These are phyloP conservation scores for Xiphorhynchus elegans DNA, from an alignment of 2,113 vertebrate species.

Conservation along the genomic window DNA sequence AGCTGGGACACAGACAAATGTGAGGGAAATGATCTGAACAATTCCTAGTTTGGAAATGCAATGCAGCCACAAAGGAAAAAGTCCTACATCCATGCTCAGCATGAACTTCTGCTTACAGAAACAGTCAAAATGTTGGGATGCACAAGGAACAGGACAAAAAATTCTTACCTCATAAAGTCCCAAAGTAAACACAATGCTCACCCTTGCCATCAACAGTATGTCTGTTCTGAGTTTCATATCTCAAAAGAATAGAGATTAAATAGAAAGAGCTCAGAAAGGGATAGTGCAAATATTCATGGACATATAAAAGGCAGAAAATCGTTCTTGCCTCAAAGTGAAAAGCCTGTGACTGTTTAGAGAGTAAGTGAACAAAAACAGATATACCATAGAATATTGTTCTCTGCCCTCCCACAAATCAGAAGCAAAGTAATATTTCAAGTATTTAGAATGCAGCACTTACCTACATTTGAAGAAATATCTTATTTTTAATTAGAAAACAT, in stretches of 20 bases:
- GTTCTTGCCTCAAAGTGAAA: not conserved
- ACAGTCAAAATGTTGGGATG: not conserved
- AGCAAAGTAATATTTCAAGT: not conserved
- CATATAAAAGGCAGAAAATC: not conserved
- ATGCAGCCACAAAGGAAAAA: not conserved
- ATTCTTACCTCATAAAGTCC: not conserved
- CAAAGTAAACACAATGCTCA: not conserved
- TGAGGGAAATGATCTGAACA: not conserved
- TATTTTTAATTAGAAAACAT: not conserved
- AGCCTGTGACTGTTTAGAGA: not conserved
- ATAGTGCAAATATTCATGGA: not conserved
- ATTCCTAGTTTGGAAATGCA: not conserved
- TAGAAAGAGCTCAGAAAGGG: not conserved
- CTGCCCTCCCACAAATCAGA: not conserved
- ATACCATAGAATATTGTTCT: not conserved
- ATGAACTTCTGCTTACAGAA: not conserved
- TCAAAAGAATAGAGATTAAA: not conserved
- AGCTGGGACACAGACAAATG: not conserved
- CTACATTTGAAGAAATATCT: not conserved
- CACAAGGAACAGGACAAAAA: not conserved
- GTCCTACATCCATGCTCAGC: rapidly evolving
- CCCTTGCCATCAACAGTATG: not conserved
- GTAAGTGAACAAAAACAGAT: not conserved
- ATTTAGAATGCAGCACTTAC: not conserved
- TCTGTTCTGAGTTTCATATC: not conserved